Conservation (phyloP, 2,797 vertebrate genomes). For the Bufotes viridis region DNA sequence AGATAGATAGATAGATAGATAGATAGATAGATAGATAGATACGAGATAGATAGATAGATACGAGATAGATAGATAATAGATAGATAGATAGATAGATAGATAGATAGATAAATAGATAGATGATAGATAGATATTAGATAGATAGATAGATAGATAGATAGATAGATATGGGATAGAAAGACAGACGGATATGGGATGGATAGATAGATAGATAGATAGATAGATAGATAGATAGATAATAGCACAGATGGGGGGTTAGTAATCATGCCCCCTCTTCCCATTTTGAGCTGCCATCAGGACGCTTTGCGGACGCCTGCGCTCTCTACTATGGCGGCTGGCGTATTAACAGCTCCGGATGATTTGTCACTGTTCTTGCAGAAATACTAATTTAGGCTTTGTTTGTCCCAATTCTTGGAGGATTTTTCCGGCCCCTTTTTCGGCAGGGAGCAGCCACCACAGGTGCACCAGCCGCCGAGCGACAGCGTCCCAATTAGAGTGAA, state of each 20-base stretch:
- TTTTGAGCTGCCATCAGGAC: background rate
- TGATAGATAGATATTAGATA: too few species aligned
- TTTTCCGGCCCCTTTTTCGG: background rate
- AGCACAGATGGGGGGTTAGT: too few species aligned
- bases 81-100: background rate
- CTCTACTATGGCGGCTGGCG: background rate
- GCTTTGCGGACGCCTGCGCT: background rate
- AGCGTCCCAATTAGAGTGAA: slow-evolving; percentile 51
- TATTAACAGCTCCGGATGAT: slow-evolving; percentile 40
- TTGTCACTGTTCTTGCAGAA: slow-evolving; percentile 44
- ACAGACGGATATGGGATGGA: background rate
- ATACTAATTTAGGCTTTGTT: slow-evolving; percentile 43
- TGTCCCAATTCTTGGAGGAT: slow-evolving; percentile 35
- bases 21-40: background rate
- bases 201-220: background rate
- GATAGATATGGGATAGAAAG: too few species aligned
- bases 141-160: background rate
- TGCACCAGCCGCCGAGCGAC: background rate
- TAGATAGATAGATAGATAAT: background rate
- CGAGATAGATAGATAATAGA: background rate
- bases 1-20: background rate
- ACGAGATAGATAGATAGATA: too few species aligned
- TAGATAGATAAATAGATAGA: too few species aligned
- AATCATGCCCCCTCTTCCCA: background rate
- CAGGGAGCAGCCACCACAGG: slow-evolving; percentile 42